Evolutionary conservation across 2,888 invertebrate species (phyloP), one percentile per base, ranked within the genome.

Genomic region (Erebia epiphron): DNA sequence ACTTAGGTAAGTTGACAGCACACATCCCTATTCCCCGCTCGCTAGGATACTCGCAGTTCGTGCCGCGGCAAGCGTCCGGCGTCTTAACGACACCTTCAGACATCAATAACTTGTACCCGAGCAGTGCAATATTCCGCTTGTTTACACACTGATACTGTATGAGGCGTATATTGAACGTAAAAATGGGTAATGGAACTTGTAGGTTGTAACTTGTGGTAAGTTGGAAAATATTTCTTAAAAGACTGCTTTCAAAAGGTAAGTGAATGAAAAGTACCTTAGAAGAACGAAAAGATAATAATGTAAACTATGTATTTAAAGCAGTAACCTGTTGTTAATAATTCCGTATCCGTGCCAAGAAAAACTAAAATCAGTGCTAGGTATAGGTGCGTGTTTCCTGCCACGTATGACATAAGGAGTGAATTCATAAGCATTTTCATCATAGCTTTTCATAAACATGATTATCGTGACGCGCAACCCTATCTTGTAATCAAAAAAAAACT

Each of bases 11-110:
- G 75, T 78, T 75, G 75, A 75, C 67, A 72, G 65, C 65, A 49
- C 41, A 65, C 76, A 76, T 69, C 78, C 67, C 75, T 77, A 65
- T 7, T 10, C 21, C 13, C 26, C 4, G 66, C 46, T 43, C 43
- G 43, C 62, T 11, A 50, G 67, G 80, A 81, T 78, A 80, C 80
- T 73, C 79, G 75, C 72, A 72, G 89, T 81, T 82, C 91, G 91
- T 92, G 92, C 89, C 87, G 78, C 80, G 80, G 91, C 92, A 91
- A 89, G 83, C 83, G 84, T 64, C 78, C 76, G 67, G 71, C 86
- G 91, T 86, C 91, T 91, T 91, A 91, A 76, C 85, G 75, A 68
- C 82, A 87, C 88, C 88, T 88, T 84, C 79, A 76, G 78, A 79
- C 79, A 80, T 85, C 86, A 86, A 85, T 84, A 87, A 85, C 84